These are phyloP conservation scores for Dorcus hopei DNA, from an alignment of 2,888 invertebrate species.

Conservation along the genomic window DNA sequence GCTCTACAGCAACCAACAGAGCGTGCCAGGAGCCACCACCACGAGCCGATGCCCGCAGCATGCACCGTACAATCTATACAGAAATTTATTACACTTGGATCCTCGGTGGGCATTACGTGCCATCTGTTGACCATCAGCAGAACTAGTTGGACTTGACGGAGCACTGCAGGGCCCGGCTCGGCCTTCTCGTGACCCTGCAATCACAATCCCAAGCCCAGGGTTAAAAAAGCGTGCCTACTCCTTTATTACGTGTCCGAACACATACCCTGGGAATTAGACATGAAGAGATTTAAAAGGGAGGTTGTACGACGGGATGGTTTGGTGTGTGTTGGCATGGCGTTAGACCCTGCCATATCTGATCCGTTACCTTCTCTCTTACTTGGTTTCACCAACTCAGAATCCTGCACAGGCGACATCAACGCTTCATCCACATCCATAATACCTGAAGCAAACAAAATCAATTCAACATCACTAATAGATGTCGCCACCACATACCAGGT, in stretches of 20 bases:
- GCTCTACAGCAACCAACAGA: slow-evolving; percentile 32
- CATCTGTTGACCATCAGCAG: slow-evolving; percentile 59
- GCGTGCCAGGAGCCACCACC: slow-evolving; percentile 34
- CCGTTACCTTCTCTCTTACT: slow-evolving; percentile 65
- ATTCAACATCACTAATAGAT: too few species aligned
- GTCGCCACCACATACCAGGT: slow-evolving; percentile 63
- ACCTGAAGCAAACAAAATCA: slow-evolving; percentile 28
- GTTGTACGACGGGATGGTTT: slow-evolving; percentile 90
- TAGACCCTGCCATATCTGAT: slow-evolving; percentile 39
- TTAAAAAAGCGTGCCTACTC: slow-evolving; percentile 27
- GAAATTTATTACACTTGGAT: slow-evolving; percentile 70
- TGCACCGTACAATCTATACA: slow-evolving; percentile 37
- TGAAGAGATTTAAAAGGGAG: slow-evolving; percentile 92
- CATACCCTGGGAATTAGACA: slow-evolving; percentile 91
- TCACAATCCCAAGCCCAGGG: slow-evolving; percentile 69
- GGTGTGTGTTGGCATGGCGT: slow-evolving; percentile 55
- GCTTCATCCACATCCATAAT: slow-evolving; percentile 44
- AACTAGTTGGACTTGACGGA: slow-evolving; percentile 70
- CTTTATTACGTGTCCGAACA: slow-evolving; percentile 24
- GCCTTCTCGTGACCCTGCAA: slow-evolving; percentile 59
- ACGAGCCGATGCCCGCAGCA: slow-evolving; percentile 34
- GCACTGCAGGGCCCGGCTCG: slow-evolving; percentile 53
- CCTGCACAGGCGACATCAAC: slow-evolving; percentile 41
- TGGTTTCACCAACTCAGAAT: slow-evolving; percentile 49
- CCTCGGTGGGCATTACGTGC: slow-evolving; percentile 76